These are phyloP conservation scores for Pentamera pediparva DNA, from an alignment of 53 echinoderm and acorn worm species.

Conservation along the genomic window DNA sequence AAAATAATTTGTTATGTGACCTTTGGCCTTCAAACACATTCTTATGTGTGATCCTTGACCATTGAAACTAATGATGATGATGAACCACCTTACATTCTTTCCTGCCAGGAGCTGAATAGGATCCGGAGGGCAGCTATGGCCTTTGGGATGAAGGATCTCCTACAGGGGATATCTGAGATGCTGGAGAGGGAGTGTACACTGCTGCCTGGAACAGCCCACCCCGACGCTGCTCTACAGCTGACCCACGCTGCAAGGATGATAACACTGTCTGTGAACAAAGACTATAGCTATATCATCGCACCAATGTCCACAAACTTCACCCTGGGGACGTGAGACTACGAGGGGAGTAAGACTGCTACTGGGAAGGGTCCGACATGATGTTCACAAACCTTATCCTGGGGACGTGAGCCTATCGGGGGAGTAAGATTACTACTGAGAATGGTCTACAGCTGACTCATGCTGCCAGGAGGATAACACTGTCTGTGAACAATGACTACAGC, in stretches of 20 bases:
- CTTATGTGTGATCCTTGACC: too few species aligned
- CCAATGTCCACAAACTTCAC: constrained; percentile 93
- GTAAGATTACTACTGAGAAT: constrained; percentile 55
- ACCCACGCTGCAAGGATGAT: constrained; percentile 93
- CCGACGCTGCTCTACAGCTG: constrained; percentile 88
- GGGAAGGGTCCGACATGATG: neutral
- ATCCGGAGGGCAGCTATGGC: constrained; percentile 81
- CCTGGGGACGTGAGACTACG: constrained; percentile 57
- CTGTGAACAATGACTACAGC: constrained; percentile 62
- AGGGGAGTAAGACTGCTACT: neutral
- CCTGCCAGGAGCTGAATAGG: constrained; percentile 81
- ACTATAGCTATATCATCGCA: constrained; percentile 61
- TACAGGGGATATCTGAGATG: constrained; percentile 75
- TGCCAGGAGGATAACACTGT: constrained; percentile 67
- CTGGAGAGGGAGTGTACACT: constrained; percentile 89
- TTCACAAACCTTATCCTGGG: too few species aligned
- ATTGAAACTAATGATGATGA: too few species aligned
- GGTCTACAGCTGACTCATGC: constrained; percentile 94
- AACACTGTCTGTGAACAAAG: constrained; percentile 60
- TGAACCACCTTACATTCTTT: neutral
- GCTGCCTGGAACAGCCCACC: constrained; percentile 82
- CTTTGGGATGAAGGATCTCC: constrained; percentile 79
- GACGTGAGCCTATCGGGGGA: too few species aligned
- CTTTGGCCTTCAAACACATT: too few species aligned
- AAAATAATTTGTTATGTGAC: too few species aligned